Evolutionary conservation across 2,113 vertebrate genomes (phyloP).

Genomic region (Rhodinocichla rosea): DNA sequence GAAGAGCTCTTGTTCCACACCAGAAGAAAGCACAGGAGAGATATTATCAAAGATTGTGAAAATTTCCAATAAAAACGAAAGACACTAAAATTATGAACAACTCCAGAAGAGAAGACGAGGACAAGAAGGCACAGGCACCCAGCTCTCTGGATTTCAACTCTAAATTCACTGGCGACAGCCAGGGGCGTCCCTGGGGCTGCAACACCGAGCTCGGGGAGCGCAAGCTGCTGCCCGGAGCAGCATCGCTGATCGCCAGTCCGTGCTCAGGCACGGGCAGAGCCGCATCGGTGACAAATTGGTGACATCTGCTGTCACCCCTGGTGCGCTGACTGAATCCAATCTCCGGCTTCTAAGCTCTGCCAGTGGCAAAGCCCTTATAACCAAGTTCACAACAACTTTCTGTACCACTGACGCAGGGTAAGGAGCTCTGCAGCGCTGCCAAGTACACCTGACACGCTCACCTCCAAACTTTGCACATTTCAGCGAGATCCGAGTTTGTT

Average conservation of each 20-base stretch:
- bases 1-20: not conserved
- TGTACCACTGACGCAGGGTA: accelerated
- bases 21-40: not conserved
- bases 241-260: accelerated
- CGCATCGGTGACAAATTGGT: accelerated
- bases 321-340: accelerated
- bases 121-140: not conserved
- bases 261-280: not conserved
- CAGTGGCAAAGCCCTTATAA: not conserved
- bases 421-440: not conserved
- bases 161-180: not conserved
- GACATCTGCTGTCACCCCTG: not conserved
- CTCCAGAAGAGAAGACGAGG: not conserved
- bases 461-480: not conserved
- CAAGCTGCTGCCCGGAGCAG: not conserved
- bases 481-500: accelerated
- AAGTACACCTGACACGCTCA: not conserved
- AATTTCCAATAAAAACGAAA: not conserved
- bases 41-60: not conserved
- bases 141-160: too few relatives aligned
- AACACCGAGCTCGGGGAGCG: accelerated
- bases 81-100: not conserved
- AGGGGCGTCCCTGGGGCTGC: not conserved
- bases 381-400: not conserved
- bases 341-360: not conserved